Percentiles rank a stretch among this genome's conserved stretches.
Evolutionary conservation across 2,113 vertebrate species (phyloP).

Genomic region (Alosa alosa): DNA sequence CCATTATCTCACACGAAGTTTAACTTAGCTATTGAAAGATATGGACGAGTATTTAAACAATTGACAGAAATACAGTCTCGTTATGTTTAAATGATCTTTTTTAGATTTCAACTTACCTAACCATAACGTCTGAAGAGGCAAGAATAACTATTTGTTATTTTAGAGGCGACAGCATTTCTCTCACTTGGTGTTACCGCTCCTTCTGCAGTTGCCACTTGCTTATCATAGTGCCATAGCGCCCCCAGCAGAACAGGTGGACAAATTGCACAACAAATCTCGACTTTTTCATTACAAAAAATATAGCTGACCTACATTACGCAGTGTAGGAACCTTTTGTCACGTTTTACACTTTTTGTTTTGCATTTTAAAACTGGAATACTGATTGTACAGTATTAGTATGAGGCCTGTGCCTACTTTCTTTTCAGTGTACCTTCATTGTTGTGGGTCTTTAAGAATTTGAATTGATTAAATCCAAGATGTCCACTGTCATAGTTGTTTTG

Average conservation of each 20-base stretch:
- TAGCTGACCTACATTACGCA: no score
- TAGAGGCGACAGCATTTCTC: not conserved
- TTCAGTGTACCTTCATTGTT: not conserved
- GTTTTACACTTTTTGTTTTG: no score
- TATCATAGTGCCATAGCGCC: not conserved
- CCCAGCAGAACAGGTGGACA: not conserved
- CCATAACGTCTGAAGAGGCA: not conserved
- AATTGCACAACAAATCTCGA: not conserved
- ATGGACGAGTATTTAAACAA: not conserved
- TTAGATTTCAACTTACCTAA: not conserved
- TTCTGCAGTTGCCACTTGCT: not conserved
- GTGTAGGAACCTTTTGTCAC: no score
- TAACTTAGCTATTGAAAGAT: not conserved
- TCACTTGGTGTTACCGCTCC: not conserved
- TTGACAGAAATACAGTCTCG: not conserved
- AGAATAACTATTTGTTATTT: not conserved
- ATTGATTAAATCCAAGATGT: not conserved
- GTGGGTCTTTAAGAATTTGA: not conserved
- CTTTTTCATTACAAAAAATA: no score
- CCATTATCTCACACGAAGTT: not conserved
- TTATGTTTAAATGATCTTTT: not conserved
- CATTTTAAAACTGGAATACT: no score
- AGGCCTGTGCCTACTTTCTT: no score
- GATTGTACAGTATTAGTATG: no score
- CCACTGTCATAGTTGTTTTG: not conserved